Conservation (phyloP, 2,797 vertebrate genomes). For the Psittacula derbiana region DNA sequence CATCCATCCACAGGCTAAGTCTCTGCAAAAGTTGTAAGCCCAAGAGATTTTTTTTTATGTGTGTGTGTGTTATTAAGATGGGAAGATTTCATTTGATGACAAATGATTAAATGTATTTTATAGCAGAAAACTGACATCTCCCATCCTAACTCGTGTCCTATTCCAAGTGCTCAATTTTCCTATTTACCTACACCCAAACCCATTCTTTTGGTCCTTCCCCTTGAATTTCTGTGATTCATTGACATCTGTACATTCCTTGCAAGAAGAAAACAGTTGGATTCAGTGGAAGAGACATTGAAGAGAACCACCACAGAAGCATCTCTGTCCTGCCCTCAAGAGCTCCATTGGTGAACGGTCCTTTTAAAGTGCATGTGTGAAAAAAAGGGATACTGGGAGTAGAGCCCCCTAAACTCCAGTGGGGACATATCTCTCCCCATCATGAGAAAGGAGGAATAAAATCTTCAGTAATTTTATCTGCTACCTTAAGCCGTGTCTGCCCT, state of each 20-base stretch:
- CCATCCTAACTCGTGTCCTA: background rate
- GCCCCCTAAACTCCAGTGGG: too few relatives aligned
- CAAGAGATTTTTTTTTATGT: background rate
- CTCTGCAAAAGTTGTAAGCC: background rate
- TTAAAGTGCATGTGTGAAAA: too few relatives aligned
- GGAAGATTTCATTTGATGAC: constrained; percentile 7
- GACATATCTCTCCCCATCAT: too few relatives aligned
- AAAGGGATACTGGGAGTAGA: too few relatives aligned
- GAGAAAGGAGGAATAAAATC: too few relatives aligned
- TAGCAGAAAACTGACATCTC: background rate
- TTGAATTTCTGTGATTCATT: constrained; percentile 35
- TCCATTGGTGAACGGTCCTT: too few relatives aligned
- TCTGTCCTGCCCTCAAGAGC: too few relatives aligned
- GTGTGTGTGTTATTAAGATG: background rate
- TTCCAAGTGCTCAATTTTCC: constrained; percentile 48
- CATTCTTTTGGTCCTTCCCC: constrained; percentile 54
- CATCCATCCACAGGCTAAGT: background rate
- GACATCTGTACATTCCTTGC: constrained; percentile 47
- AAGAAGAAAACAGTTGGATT: constrained; percentile 29
- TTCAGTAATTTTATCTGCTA: too few relatives aligned
- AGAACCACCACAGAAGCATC: too few relatives aligned
- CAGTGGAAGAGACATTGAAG: too few relatives aligned
- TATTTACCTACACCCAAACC: constrained; percentile 8
- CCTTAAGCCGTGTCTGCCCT: too few relatives aligned
- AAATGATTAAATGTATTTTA: background rate